Percentiles rank a stretch among this genome's conserved stretches.
Evolutionary conservation across 1,140 invertebrate genomes (phyloP).

Genomic region (Paramacrobiotus metropolitanus): DNA sequence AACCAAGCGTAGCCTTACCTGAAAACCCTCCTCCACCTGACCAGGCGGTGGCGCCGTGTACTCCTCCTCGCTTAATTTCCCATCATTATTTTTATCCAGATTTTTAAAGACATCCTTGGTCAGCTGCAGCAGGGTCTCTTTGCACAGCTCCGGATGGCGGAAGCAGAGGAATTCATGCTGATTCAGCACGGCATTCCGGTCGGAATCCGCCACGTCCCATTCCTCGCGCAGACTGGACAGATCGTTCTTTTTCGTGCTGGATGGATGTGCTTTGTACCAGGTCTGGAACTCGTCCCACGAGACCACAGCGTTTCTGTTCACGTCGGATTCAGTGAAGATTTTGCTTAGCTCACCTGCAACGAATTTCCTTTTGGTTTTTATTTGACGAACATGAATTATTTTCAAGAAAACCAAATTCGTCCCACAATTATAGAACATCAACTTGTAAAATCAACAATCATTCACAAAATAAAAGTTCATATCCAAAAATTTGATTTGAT

Average conservation of each 20-base stretch:
- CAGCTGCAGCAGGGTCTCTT: background rate
- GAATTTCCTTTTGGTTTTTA: background rate
- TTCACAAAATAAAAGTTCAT: no score
- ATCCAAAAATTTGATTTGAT: no score
- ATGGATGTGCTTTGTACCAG: background rate
- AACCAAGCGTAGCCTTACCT: no score
- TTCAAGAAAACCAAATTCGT: background rate
- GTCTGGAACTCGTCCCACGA: background rate
- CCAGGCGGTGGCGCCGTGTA: background rate
- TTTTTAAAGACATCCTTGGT: background rate
- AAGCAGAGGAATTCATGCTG: background rate
- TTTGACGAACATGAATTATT: no score
- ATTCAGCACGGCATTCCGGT: background rate
- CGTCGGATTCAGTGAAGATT: background rate
- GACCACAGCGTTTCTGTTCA: background rate
- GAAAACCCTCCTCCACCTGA: background rate
- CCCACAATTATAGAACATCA: background rate
- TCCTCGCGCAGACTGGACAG: background rate
- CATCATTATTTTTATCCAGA: background rate
- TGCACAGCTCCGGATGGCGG: constrained; percentile 1
- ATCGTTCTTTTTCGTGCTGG: background rate
- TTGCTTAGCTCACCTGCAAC: background rate
- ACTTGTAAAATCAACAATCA: no score
- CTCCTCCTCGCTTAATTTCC: background rate
- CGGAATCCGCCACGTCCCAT: background rate